These are phyloP conservation scores for Hirtodrosophila trivittata DNA, from an alignment of 2,888 invertebrate species.

Conservation along the genomic window DNA sequence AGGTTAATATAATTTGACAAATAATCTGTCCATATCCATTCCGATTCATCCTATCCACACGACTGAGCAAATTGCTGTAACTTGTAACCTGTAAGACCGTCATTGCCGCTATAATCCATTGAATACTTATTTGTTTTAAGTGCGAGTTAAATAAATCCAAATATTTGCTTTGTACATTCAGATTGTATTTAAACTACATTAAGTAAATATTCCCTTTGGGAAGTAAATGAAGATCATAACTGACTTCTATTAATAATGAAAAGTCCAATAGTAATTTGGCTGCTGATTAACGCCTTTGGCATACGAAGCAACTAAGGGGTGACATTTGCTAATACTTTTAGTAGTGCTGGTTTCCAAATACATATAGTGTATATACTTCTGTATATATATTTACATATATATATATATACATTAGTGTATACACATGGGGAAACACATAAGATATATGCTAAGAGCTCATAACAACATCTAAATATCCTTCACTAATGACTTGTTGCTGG, in stretches of 20 bases:
- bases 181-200: slow-evolving; percentile 32
- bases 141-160: no score
- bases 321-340: slow-evolving; percentile 29
- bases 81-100: no score
- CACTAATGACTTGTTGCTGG: slow-evolving; percentile 11
- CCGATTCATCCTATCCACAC: no score
- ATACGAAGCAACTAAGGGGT: slow-evolving; percentile 8
- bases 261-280: slow-evolving; percentile 2
- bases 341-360: slow-evolving; percentile 5
- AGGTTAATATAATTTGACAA: no score
- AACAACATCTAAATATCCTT: slow-evolving; percentile 15
- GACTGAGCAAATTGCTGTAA: no score
- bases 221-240: slow-evolving; percentile 7
- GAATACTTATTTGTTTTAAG: no score
- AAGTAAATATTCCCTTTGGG: slow-evolving; percentile 11
- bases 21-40: no score
- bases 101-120: no score
- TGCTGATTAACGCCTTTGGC: slow-evolving; percentile 5
- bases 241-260: slow-evolving; percentile 14
- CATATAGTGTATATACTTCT: no score
- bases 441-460: slow-evolving; percentile 8
- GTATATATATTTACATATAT: slow-evolving; percentile 4
- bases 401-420: slow-evolving; percentile 16
- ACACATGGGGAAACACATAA: slow-evolving; percentile 13
- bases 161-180: slow-evolving; percentile 31